Conservation (phyloP, 2,113 vertebrate species). For the Gobius niger region DNA sequence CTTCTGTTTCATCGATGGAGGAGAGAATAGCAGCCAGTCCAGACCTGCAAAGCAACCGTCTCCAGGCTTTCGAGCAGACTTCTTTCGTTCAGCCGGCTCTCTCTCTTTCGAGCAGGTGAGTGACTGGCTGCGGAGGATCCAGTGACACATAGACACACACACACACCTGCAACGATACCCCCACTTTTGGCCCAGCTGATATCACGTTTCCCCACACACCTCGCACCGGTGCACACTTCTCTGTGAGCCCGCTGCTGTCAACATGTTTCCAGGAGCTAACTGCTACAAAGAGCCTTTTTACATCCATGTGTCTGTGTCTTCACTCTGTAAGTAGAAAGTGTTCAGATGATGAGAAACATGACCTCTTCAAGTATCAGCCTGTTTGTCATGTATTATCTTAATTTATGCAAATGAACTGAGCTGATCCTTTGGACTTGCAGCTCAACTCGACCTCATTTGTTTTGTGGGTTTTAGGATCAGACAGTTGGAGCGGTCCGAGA, state of each 20-base stretch:
- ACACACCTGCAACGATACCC: slow-evolving; percentile 45
- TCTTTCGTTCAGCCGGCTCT: slow-evolving; percentile 50
- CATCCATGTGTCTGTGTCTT: slow-evolving; percentile 1
- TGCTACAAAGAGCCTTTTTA: neutral
- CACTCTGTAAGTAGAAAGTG: slow-evolving; percentile 7
- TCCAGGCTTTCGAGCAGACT: slow-evolving; percentile 64
- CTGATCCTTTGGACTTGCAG: neutral
- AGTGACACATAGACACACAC: slow-evolving; percentile 48
- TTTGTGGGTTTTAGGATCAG: slow-evolving; percentile 57
- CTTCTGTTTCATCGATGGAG: slow-evolving; percentile 32
- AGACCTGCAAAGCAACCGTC: slow-evolving; percentile 38
- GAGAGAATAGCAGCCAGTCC: slow-evolving; percentile 11
- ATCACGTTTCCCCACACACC: slow-evolving; percentile 54
- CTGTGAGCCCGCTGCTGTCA: slow-evolving; percentile 17
- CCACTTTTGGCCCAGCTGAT: slow-evolving; percentile 51
- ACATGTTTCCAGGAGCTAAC: slow-evolving; percentile 13
- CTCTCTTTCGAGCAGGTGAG: slow-evolving; percentile 76
- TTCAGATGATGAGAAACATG: neutral
- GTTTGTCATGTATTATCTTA: slow-evolving; percentile 1
- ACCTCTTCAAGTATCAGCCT: neutral
- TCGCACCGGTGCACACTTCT: slow-evolving; percentile 27
- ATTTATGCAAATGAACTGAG: slow-evolving; percentile 10
- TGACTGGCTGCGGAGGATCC: slow-evolving; percentile 44
- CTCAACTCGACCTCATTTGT: slow-evolving; percentile 5
- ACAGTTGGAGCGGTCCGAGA: slow-evolving; percentile 71